phyloP scores from a whole-genome alignment of 2,797 vertebrate species.

The Sparus aurata region DNA sequence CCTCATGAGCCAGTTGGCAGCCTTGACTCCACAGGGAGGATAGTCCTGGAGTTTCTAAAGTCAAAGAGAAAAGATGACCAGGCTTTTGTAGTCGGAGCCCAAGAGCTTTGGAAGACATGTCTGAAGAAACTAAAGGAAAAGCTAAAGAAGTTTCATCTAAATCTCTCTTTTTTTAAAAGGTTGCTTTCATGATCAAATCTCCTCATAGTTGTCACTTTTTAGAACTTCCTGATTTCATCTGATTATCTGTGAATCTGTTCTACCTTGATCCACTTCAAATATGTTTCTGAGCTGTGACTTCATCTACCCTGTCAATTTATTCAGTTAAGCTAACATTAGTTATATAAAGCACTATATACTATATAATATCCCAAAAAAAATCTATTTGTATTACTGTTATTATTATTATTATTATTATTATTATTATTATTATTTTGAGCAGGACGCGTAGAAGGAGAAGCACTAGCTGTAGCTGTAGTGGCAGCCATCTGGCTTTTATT shows the following conservation, averaged over 20 bases:
- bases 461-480: not conserved
- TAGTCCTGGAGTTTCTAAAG: not conserved
- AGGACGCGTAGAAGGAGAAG: not conserved
- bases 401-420: too few relatives aligned
- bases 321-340: not conserved
- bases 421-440: not conserved
- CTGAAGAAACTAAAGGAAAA: not conserved
- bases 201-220: not conserved
- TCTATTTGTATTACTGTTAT: too few relatives aligned
- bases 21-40: slow-evolving; percentile 8
- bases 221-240: not conserved
- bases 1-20: not conserved
- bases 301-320: not conserved
- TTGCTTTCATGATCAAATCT: slow-evolving; percentile 5
- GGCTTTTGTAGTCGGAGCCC: not conserved
- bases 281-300: not conserved
- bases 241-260: slow-evolving; percentile 4
- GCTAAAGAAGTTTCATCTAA: not conserved
- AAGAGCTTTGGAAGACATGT: slow-evolving; percentile 2
- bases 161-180: not conserved
- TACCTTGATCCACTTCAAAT: not conserved
- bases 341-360: not conserved
- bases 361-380: too few relatives aligned
- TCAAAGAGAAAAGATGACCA: slow-evolving; percentile 40
- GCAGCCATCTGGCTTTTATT: slow-evolving; percentile 20